Evolutionary conservation across 1,140 invertebrate genomes (phyloP).

Genomic region (Portunus trituberculatus): DNA sequence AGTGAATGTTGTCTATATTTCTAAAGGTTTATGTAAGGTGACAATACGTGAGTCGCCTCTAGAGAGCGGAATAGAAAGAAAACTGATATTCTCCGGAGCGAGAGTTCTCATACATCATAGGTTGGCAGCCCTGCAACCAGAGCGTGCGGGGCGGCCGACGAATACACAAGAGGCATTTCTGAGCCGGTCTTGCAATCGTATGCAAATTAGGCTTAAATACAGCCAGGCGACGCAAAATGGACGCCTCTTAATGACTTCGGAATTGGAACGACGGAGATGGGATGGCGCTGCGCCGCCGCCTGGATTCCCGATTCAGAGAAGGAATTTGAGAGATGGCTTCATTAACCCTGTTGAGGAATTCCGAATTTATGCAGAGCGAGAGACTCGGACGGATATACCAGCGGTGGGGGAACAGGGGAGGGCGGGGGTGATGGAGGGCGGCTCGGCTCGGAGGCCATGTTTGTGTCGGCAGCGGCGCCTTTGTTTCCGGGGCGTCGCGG

Average conservation of each 20-base stretch:
- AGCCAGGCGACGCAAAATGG: slow-evolving; percentile 70
- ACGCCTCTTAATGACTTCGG: slow-evolving; percentile 71
- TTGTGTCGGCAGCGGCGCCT: slow-evolving; percentile 16
- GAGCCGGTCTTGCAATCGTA: slow-evolving; percentile 78
- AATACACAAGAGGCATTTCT: slow-evolving; percentile 72
- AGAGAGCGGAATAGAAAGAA: slow-evolving; percentile 46
- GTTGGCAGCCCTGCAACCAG: slow-evolving; percentile 75
- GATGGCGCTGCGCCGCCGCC: slow-evolving; percentile 61
- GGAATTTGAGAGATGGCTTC: slow-evolving; percentile 54
- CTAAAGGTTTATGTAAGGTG: slow-evolving; percentile 38
- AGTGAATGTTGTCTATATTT: slow-evolving; percentile 7
- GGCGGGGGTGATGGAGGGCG: neutral
- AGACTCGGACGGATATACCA: slow-evolving; percentile 53
- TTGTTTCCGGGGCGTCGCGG: slow-evolving; percentile 21
- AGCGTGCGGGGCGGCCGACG: slow-evolving; percentile 66
- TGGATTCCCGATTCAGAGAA: slow-evolving; percentile 53
- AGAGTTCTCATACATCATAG: slow-evolving; percentile 75
- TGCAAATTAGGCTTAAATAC: slow-evolving; percentile 77
- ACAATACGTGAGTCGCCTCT: slow-evolving; percentile 36
- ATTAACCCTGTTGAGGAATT: slow-evolving; percentile 73
- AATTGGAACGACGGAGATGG: slow-evolving; percentile 72
- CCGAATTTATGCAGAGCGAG: slow-evolving; percentile 69
- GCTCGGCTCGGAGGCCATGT: slow-evolving; percentile 37
- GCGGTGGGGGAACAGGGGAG: slow-evolving; percentile 22
- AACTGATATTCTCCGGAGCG: slow-evolving; percentile 50